A percentile compares a stretch with the other conserved stretches of the same genome.
Conservation (phyloP, 2,888 invertebrate genomes). For the Oligia strigilis region DNA sequence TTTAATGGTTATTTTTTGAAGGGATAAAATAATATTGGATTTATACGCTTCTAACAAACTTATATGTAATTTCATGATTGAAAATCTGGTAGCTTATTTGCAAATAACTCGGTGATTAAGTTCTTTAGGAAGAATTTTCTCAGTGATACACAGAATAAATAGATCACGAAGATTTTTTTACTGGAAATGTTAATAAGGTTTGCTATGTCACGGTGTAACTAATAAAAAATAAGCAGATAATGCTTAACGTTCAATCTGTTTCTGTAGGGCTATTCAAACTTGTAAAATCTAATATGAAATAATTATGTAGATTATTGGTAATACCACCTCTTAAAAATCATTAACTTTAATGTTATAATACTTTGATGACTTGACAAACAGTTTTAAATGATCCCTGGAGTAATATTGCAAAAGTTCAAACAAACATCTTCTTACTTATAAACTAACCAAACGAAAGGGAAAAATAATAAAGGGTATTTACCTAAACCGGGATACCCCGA, state of each 20-base stretch:
- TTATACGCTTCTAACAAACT: neutral
- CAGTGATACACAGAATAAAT: neutral
- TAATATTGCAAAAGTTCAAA: neutral
- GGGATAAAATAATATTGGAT: neutral
- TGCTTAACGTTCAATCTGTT: neutral
- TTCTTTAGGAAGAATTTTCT: neutral
- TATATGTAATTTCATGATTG: neutral
- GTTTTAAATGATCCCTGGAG: neutral
- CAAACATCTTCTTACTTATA: neutral
- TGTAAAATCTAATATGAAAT: neutral
- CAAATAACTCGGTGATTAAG: neutral
- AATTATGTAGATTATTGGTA: too few relatives aligned
- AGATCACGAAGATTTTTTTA: neutral
- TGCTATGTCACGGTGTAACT: neutral
- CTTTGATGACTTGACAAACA: neutral
- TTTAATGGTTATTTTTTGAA: neutral
- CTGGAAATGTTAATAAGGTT: too few relatives aligned
- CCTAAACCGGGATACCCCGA: constrained; percentile 78
- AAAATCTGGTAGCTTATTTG: neutral
- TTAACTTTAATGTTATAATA: neutral
- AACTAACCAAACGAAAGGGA: constrained; percentile 16
- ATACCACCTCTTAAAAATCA: neutral
- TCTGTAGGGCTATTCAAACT: neutral
- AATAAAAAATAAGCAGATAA: neutral
- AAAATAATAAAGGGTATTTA: constrained; percentile 70